Base-by-base conservation (phyloP, 2,113 vertebrate genomes). In the Apus apus region DNA sequence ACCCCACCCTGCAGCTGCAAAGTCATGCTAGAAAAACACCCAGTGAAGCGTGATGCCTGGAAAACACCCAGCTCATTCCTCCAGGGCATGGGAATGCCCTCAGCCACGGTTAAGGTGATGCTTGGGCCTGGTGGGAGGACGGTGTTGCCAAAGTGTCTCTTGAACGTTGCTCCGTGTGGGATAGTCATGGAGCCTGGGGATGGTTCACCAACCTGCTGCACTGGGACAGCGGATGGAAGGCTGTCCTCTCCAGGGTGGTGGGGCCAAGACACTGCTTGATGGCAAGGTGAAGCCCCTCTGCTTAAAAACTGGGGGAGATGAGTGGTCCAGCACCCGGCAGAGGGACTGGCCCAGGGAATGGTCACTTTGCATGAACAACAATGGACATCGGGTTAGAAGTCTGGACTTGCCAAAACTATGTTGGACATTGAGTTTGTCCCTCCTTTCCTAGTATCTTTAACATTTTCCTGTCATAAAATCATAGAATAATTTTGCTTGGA, bases 161-260 rank as follows among this genome's bases (percentile, higher is more conserved):
- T 0, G 0, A 11, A 20, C 5, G 1, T 3, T 7, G 11, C 26
- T 84, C 60, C 29, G 5, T 27, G 53, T 7, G 9, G 5, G 60
- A 13, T 11, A 43, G 8, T 11, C 20, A 12, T 5, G 17, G 22
- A 90, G 17, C 14, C 20, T 65, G 54, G 19, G 70, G 34, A 6
- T 57, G 30, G 62, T 40, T n/a, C 53, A 54, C 4, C 27, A 13
- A 15, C n/a, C 43, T 25, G 8, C 22, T 86, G 58, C 17, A 4
- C 0, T 38, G 54, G 34, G 22, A 88, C 25, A 65, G 29, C 15
- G 32, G 5, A 43, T 43, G 6, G 56, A 53, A 29, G 6, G n/a
- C 29, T 27, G 3, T 65, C 26, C 14, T 54, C 25, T 50, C 56
- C 21, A 45, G 15, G 61, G 21, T 18, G 30, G 23, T 11, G 13